phyloP scores from a whole-genome alignment of 2,113 vertebrate species.

The Anseranas semipalmata region DNA sequence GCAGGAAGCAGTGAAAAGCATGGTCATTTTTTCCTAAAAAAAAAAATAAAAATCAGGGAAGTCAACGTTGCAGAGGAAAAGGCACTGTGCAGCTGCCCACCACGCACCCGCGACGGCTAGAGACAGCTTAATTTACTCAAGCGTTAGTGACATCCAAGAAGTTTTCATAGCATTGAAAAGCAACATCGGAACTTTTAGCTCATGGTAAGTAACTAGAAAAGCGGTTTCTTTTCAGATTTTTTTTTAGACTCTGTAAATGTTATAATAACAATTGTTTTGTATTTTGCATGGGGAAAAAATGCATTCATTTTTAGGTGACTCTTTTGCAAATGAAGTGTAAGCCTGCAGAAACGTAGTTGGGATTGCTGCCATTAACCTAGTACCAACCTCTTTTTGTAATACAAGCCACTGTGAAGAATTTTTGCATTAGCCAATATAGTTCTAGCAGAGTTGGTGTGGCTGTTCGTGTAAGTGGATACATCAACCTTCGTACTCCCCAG shows the following conservation, averaged over 20 bases:
- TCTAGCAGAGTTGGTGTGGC: neutral
- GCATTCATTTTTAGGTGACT: neutral
- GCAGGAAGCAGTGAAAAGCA: neutral
- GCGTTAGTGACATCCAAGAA: neutral
- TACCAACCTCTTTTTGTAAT: neutral
- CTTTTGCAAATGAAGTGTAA: neutral
- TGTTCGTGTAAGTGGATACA: neutral
- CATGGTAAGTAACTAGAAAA: neutral
- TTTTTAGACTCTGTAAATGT: neutral
- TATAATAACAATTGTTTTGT: neutral
- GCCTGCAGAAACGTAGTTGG: neutral
- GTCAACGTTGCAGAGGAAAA: neutral
- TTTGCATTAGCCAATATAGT: neutral
- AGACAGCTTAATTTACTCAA: neutral
- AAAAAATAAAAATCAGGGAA: neutral
- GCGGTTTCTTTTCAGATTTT: neutral
- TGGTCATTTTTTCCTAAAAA: neutral
- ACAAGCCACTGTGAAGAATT: neutral
- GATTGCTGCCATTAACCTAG: neutral
- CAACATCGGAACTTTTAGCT: neutral
- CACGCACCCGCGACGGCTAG: neutral
- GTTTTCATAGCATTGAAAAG: neutral
- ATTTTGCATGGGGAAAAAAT: neutral
- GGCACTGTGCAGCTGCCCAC: accelerated
- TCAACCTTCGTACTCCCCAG: neutral